A percentile compares a stretch with the other conserved stretches of the same genome.
Conservation (phyloP, 2,113 vertebrate genomes). For the Irena cyanogastra region DNA sequence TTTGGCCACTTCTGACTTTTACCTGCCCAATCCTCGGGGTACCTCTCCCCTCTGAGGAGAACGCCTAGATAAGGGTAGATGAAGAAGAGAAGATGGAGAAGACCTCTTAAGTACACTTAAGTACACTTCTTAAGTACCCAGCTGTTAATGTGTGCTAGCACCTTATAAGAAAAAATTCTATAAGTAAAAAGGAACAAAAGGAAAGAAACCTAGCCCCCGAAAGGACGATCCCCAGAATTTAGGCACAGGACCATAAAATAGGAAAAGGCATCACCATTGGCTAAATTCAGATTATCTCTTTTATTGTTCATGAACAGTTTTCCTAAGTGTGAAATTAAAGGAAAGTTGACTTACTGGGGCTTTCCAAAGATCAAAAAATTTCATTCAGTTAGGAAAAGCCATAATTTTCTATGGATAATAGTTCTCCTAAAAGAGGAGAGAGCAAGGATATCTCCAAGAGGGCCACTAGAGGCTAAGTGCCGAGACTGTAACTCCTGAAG, state of each 20-base stretch:
- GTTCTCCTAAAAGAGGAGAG: not conserved
- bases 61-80: no score
- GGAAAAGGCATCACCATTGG: not conserved
- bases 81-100: no score
- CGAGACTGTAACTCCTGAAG: not conserved
- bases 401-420: not conserved
- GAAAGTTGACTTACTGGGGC: not conserved
- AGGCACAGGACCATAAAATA: not conserved
- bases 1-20: not conserved
- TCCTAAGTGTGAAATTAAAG: not conserved
- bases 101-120: no score
- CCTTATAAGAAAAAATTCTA: not conserved
- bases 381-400: not conserved
- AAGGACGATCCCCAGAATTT: not conserved
- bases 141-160: not conserved
- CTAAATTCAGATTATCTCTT: not conserved
- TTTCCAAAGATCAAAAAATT: not conserved
- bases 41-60: no score
- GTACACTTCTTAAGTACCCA: not conserved
- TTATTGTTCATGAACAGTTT: not conserved
- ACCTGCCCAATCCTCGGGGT: not conserved
- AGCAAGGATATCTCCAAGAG: not conserved
- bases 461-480: not conserved
- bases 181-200: not conserved
- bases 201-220: not conserved